Conservation (phyloP, 2,113 vertebrate genomes). For the Chlamydotis undulata region DNA sequence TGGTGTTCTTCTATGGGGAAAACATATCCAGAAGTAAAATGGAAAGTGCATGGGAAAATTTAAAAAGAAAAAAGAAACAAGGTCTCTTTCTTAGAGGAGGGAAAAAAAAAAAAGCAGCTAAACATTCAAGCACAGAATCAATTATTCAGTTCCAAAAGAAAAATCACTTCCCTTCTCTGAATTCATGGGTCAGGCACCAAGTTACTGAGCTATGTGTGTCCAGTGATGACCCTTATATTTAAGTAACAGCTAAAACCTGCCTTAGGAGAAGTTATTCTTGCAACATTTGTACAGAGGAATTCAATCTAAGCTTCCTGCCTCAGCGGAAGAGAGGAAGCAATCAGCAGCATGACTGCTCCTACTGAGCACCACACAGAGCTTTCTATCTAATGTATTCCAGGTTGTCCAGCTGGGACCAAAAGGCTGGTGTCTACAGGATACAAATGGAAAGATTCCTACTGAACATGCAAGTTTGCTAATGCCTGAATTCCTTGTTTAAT, state of each 20-base stretch:
- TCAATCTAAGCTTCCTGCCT: background rate
- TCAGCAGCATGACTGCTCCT: background rate
- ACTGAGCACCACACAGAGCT: background rate
- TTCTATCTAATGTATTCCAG: background rate
- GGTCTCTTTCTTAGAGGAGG: background rate
- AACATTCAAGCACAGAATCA: background rate
- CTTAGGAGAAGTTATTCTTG: background rate
- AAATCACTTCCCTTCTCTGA: background rate
- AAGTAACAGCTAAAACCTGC: background rate
- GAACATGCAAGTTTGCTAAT: background rate
- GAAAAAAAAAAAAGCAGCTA: too few species aligned
- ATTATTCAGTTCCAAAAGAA: background rate
- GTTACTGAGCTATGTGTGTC: background rate
- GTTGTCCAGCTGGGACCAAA: background rate
- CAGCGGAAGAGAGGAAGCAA: background rate
- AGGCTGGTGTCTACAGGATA: background rate
- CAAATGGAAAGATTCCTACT: background rate
- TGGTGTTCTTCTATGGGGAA: background rate
- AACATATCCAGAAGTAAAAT: background rate
- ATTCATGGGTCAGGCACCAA: background rate
- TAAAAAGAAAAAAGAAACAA: background rate
- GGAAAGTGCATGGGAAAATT: background rate
- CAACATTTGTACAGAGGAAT: background rate
- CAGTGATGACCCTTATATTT: background rate
- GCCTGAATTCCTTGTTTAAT: background rate